Base-by-base conservation (phyloP, 2,113 vertebrate species). In the Asarcornis scutulata region DNA sequence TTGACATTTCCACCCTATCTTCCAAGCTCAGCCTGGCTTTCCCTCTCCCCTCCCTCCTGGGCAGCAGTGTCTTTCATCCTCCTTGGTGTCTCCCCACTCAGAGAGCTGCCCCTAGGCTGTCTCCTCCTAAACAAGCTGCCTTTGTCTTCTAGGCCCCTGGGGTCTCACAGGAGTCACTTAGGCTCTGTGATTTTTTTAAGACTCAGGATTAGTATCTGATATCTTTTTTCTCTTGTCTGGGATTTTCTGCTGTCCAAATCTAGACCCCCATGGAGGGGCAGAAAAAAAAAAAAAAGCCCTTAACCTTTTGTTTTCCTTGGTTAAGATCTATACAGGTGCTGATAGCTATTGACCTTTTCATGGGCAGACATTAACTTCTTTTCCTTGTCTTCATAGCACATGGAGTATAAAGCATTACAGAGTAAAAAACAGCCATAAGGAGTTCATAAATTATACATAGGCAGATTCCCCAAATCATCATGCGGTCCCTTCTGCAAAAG, bases 391-490 rank as follows among this genome's bases (percentile, higher is more conserved):
- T 88, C 68, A 88, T 86, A 81, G 76, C 42, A 71, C 26, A 59
- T 1, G 0, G 46, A 67, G 26, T 93, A 71, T 84, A 75, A 94
- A 92, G 52, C 83, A 83, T 83, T 92, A 83, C 53, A 82, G 17
- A 68, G 77, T 90, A 46, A 92, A 92, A 93, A 92, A 86, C 74
- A 95, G 69, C 77, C 87, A 79, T 94, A 85, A 95, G 93, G 86
- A 93, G 82, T 69, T 91, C 14, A 95, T 95, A 91, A 97, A 94
- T 92, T 93, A 96, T 91, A 92, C 86, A 95, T 92, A 87, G 63
- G 81, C 84, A 93, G 60, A 88, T 93, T 95, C 42, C 56, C 80
- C 83, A 91, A 96, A 88, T 94, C 92, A 92, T 96, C 86, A 96
- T 86, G 84, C 36, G 40, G 52, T 63, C 27, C 72, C 59, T 88